Percentiles rank a stretch among this genome's conserved stretches.
These are phyloP conservation scores for Platerodrilus igneus DNA, from an alignment of 2,888 invertebrate genomes.

Conservation along the genomic window DNA sequence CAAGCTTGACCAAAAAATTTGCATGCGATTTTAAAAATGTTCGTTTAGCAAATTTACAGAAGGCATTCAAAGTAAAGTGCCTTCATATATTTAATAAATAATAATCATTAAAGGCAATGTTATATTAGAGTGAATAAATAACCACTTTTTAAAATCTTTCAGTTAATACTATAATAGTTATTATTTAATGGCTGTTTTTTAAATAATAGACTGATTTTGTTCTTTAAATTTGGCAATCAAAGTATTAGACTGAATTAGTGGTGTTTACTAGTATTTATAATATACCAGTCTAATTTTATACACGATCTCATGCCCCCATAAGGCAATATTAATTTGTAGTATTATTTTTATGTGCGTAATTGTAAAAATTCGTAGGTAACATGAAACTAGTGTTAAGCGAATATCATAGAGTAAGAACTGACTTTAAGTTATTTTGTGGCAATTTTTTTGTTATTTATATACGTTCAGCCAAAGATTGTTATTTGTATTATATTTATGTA, in stretches of 20 bases:
- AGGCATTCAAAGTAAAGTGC: background rate
- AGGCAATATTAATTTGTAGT: slow-evolving; percentile 32
- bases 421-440: slow-evolving; percentile 12
- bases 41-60: too few species aligned
- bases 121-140: too few species aligned
- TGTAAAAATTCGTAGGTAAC: slow-evolving; percentile 13
- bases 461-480: slow-evolving; percentile 47
- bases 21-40: too few species aligned
- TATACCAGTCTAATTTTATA: slow-evolving; percentile 10
- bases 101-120: slow-evolving; percentile 1
- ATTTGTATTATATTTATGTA: slow-evolving; percentile 46
- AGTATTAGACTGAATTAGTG: slow-evolving; percentile 27
- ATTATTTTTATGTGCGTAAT: slow-evolving; percentile 33
- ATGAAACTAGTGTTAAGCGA: slow-evolving; percentile 17
- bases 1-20: too few species aligned
- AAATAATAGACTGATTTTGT: slow-evolving; percentile 37
- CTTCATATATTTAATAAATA: background rate
- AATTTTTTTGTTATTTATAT: slow-evolving; percentile 31
- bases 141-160: too few species aligned
- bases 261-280: too few species aligned
- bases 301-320: slow-evolving; percentile 35
- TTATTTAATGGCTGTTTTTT: slow-evolving; percentile 29
- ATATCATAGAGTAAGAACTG: slow-evolving; percentile 17
- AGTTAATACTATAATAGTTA: too few species aligned
- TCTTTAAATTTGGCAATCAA: slow-evolving; percentile 30